Evolutionary conservation across 1,140 invertebrate genomes (phyloP).

Genomic region (Apis florea): DNA sequence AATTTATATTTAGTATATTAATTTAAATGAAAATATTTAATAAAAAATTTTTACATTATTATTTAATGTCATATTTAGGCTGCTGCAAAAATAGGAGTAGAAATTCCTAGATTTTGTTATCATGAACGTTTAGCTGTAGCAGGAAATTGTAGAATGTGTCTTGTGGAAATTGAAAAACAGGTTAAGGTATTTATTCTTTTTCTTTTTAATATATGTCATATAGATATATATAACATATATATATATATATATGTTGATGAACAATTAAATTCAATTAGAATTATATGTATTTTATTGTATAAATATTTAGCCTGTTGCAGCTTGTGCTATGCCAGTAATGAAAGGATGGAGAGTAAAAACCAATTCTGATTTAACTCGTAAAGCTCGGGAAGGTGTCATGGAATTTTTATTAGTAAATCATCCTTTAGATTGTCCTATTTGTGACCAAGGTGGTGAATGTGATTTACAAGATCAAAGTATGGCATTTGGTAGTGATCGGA

Average conservation of each 20-base stretch:
- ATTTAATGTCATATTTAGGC: conserved; percentile 84
- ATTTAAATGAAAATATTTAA: background rate
- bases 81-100: conserved; percentile 96
- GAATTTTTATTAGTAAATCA: conserved; percentile 99
- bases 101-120: conserved; percentile 99
- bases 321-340: conserved; percentile 99
- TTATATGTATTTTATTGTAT: background rate
- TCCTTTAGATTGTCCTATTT: conserved; percentile 99
- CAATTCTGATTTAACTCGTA: conserved; percentile 96
- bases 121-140: conserved; percentile 99
- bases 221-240: background rate
- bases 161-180: conserved; percentile 99
- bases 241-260: background rate
- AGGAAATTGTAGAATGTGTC: conserved; percentile 99
- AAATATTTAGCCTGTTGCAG: conserved; percentile 94
- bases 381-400: conserved; percentile 99
- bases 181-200: conserved; percentile 85
- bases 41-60: background rate
- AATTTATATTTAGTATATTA: no score
- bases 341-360: conserved; percentile 99
- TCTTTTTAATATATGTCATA: background rate
- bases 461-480: conserved; percentile 99
- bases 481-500: conserved; percentile 98
- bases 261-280: background rate
- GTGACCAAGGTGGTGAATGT: conserved; percentile 99